phyloP scores from a whole-genome alignment of 2,888 invertebrate species.

The Halictus quadricinctus region DNA sequence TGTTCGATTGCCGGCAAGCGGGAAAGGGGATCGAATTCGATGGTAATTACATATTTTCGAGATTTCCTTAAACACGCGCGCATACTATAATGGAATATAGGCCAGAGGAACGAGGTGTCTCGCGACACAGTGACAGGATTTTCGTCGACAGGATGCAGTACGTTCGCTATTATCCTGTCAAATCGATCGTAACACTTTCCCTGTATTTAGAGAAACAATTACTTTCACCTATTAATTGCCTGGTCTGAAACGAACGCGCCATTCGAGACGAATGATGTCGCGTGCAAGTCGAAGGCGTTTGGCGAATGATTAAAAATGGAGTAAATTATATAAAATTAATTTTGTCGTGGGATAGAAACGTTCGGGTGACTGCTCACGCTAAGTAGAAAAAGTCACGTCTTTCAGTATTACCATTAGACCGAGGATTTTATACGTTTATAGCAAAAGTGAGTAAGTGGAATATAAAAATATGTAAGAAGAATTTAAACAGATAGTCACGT shows the following conservation, averaged over 20 bases:
- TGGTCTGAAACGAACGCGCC: background rate
- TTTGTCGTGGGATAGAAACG: background rate
- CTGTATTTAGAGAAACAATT: constrained; percentile 45
- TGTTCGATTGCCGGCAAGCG: constrained; percentile 47
- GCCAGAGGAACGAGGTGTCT: constrained; percentile 4
- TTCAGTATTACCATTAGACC: constrained; percentile 6
- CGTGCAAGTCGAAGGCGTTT: background rate
- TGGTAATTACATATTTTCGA: constrained; percentile 58
- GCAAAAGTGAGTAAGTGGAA: too few relatives aligned
- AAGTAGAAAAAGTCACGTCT: background rate
- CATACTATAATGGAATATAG: constrained; percentile 17
- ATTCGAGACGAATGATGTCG: background rate
- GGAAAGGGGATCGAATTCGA: constrained; percentile 43
- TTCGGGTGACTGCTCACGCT: background rate
- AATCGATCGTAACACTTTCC: constrained; percentile 58
- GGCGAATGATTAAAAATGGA: background rate
- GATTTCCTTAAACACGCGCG: constrained; percentile 16
- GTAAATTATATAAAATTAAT: background rate
- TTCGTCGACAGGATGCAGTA: constrained; percentile 28
- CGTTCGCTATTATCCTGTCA: constrained; percentile 45
- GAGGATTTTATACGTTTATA: background rate
- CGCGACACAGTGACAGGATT: constrained; percentile 19
- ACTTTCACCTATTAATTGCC: constrained; percentile 50
- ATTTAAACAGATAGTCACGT: too few relatives aligned
- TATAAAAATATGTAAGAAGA: too few relatives aligned